phyloP scores from a whole-genome alignment of 2,113 vertebrate species.

The Asarcornis scutulata region DNA sequence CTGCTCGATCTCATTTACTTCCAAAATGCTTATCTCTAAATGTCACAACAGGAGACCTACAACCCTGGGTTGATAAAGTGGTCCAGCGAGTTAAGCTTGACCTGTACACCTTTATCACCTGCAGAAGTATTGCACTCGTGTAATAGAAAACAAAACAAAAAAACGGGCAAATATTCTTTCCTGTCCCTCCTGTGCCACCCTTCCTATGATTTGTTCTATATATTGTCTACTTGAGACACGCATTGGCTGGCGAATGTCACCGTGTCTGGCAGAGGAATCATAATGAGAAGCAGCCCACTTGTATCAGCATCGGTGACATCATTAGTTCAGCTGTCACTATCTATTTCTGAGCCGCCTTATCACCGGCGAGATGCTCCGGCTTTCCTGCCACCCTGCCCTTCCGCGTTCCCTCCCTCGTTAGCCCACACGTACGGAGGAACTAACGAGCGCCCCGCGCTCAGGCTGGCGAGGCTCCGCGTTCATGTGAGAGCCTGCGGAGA shows the following conservation, averaged over 20 bases:
- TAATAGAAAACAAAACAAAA: not conserved
- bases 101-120: not conserved
- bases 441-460: not conserved
- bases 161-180: not conserved
- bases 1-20: slow-evolving; percentile 16
- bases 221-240: not conserved
- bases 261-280: not conserved
- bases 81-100: not conserved
- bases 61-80: not conserved
- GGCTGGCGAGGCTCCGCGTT: not conserved
- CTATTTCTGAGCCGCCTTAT: not conserved
- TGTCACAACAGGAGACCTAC: not conserved
- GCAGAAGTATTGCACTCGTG: not conserved
- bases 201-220: not conserved
- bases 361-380: not conserved
- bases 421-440: not conserved
- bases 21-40: not conserved
- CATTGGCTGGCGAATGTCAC: not conserved
- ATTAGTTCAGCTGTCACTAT: slow-evolving; percentile 15
- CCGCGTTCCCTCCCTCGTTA: not conserved
- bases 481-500: not conserved
- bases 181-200: rapidly evolving
- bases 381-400: not conserved
- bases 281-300: not conserved
- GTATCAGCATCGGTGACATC: not conserved